These are phyloP conservation scores for Taeniopygia guttata DNA, from an alignment of 2,797 vertebrate species.

Conservation along the genomic window DNA sequence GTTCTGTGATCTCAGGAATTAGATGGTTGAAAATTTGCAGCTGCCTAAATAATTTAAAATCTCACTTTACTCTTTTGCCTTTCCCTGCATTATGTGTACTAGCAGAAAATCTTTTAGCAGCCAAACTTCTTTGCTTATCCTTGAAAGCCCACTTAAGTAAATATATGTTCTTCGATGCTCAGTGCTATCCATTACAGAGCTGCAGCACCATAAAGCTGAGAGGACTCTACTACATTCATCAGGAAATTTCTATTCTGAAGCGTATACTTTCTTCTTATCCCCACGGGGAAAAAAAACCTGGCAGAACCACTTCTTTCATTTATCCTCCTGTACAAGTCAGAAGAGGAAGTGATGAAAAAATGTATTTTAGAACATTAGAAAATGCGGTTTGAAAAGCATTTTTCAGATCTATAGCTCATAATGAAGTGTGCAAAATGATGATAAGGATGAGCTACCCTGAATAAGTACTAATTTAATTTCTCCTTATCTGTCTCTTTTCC, in stretches of 20 bases:
- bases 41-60: background rate
- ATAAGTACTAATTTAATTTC: constrained; percentile 48
- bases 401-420: constrained; percentile 36
- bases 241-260: background rate
- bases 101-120: background rate
- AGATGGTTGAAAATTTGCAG: background rate
- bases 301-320: background rate
- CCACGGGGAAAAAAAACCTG: background rate
- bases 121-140: background rate
- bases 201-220: background rate
- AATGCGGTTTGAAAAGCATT: background rate
- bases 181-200: background rate
- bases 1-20: background rate
- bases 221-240: background rate
- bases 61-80: background rate
- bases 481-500: constrained; percentile 49
- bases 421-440: constrained; percentile 39
- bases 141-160: background rate
- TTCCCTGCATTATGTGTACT: background rate
- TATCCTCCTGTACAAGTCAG: background rate
- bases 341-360: constrained; percentile 6
- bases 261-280: background rate
- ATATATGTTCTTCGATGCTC: background rate
- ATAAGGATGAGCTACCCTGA: constrained; percentile 52
- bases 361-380: background rate